A percentile compares a stretch with the other conserved stretches of the same genome.
These are phyloP conservation scores for Scaptomyza graminum DNA, from an alignment of 1,140 invertebrate genomes.

Conservation along the genomic window DNA sequence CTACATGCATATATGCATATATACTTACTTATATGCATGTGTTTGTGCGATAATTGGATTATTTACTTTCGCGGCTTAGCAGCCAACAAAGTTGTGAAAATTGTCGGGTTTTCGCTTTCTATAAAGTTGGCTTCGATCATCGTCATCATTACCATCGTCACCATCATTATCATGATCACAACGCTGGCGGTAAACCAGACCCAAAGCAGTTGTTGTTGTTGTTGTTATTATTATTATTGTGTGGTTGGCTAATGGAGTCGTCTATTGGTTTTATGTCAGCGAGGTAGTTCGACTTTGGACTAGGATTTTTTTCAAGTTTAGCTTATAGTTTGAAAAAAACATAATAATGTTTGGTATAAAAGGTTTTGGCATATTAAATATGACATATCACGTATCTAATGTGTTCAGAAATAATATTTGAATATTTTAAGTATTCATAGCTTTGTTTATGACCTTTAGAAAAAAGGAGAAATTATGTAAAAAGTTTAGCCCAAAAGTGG, in stretches of 20 bases:
- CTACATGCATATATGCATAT: too few relatives aligned
- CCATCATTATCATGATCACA: too few relatives aligned
- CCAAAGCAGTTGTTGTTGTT: constrained; percentile 6
- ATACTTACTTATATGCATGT: neutral
- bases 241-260: constrained; percentile 37
- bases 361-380: too few relatives aligned
- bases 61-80: constrained; percentile 81
- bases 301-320: constrained; percentile 30
- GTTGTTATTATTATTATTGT: constrained; percentile 20
- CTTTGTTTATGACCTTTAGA: too few relatives aligned
- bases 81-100: constrained; percentile 70
- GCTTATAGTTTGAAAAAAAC: neutral
- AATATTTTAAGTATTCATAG: too few relatives aligned
- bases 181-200: constrained; percentile 10
- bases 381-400: too few relatives aligned
- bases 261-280: constrained; percentile 38
- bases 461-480: too few relatives aligned
- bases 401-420: too few relatives aligned
- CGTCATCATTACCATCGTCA: neutral
- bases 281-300: constrained; percentile 36
- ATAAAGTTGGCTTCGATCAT: constrained; percentile 52
- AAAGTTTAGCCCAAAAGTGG: too few relatives aligned
- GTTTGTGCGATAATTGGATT: constrained; percentile 78
- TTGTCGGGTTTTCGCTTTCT: constrained; percentile 80
- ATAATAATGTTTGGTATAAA: too few relatives aligned